Base-by-base conservation (phyloP, 1,140 invertebrate species). In the Ericerus pela region DNA sequence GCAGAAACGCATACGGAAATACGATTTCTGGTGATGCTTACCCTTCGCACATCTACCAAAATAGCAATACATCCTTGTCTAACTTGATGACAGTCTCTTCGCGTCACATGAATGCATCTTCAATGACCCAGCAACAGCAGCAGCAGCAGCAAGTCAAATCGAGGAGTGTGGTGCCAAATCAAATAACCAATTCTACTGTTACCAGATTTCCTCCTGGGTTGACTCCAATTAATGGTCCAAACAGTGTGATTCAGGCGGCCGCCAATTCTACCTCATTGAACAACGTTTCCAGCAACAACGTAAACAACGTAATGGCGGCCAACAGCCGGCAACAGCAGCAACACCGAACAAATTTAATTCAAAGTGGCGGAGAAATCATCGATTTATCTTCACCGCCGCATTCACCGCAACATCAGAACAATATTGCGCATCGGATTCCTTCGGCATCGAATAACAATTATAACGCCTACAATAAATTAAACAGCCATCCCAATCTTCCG, bases 361-460 rank as follows among this genome's bases (percentile, higher is more conserved):
- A 54, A 14, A 55, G 31, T 24, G 60, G 58, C 16, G 43, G 51
- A 11, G 66, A 66, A n/a, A 63, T 66, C 1, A 66, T 67, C 26
- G 66, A 67, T 47, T 52, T 67, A 11, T 65, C 64, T 10, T 64
- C 65, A 5, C 64, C 64, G 5, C 66, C 64, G 4, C 63, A 63
- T 41, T 65, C 64, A 1, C 64, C 64, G 1, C 65, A 67, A 38
- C 57, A 59, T 31, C 29, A 29, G 30, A 51, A 18, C 10, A 51
- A 14, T 47, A 52, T 2, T 2, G 36, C 2, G 11, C 54, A n/a
- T 16, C 30, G 14, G 29, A 41, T n/a, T 24, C 20, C 33, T 54
- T 29, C 8, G 30, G n/a, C n/a, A n/a, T 8, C 30, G 30, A 33
- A 33, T 47, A 47, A 47, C 26, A 47, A 5, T 24, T 18, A 12